Percentiles rank a stretch among this genome's conserved stretches.
These are phyloP conservation scores for Cryptomyrus ogoouensis DNA, from an alignment of 2,113 vertebrate species.

Conservation along the genomic window DNA sequence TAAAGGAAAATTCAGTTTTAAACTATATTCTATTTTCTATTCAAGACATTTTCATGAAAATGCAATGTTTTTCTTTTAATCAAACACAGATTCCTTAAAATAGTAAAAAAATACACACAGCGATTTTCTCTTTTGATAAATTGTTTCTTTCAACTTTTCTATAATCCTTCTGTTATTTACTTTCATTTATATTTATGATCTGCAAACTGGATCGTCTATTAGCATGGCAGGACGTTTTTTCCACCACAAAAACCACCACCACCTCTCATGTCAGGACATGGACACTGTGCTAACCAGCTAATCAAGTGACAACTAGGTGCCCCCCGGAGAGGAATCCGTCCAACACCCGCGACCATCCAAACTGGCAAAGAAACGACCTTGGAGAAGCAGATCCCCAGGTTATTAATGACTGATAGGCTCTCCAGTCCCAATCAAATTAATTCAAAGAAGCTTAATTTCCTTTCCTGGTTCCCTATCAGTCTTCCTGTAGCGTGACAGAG, in stretches of 20 bases:
- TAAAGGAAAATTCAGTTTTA: neutral
- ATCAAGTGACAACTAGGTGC: neutral
- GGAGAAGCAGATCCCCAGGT: neutral
- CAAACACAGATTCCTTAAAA: neutral
- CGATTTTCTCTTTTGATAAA: neutral
- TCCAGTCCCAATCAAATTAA: neutral
- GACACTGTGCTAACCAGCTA: neutral
- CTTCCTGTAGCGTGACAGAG: neutral
- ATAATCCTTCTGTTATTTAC: neutral
- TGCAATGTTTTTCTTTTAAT: neutral
- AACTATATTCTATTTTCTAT: neutral
- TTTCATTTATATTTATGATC: neutral
- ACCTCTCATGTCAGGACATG: neutral
- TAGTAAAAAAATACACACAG: neutral
- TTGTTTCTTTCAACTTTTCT: neutral
- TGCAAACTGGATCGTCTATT: neutral
- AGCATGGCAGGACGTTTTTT: neutral
- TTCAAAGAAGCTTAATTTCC: slow-evolving; percentile 1
- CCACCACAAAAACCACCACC: neutral
- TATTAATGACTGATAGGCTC: neutral
- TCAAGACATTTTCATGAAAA: neutral
- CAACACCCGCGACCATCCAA: neutral
- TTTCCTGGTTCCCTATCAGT: neutral
- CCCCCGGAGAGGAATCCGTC: neutral
- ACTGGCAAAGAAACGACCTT: neutral